A percentile compares a stretch with the other conserved stretches of the same genome.
phyloP scores from a whole-genome alignment of 2,888 invertebrate genomes.

The Drosophila multiciliata region DNA sequence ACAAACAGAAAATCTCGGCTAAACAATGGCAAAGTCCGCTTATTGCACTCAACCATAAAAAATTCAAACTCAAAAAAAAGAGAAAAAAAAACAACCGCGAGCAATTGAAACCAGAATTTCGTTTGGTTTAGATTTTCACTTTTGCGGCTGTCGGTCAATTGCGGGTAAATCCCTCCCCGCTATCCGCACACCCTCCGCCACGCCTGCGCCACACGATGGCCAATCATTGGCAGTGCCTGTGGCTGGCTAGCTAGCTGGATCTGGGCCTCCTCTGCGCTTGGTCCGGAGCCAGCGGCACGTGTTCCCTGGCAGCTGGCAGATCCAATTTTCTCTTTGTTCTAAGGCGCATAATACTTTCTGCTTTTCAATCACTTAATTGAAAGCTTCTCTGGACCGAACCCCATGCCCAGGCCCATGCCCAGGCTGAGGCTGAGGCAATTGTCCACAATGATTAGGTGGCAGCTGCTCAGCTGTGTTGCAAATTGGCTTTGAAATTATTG shows the following conservation, averaged over 20 bases:
- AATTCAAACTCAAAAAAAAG: constrained; percentile 19
- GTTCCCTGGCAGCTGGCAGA: constrained; percentile 24
- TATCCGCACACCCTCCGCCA: background rate
- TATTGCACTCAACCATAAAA: constrained; percentile 60
- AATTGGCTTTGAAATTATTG: constrained; percentile 26
- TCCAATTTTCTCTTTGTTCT: constrained; percentile 61
- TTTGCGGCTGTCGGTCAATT: constrained; percentile 68
- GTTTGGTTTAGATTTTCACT: constrained; percentile 80
- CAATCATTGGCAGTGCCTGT: constrained; percentile 34
- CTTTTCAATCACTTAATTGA: constrained; percentile 67
- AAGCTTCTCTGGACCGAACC: constrained; percentile 35
- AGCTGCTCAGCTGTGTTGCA: constrained; percentile 40
- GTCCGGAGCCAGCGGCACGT: constrained; percentile 34
- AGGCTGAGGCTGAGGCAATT: constrained; percentile 24
- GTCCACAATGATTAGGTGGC: constrained; percentile 46
- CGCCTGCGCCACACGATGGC: constrained; percentile 8
- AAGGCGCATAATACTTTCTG: constrained; percentile 47
- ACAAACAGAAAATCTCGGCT: constrained; percentile 74
- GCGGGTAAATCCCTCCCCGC: constrained; percentile 3
- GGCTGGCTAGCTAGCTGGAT: constrained; percentile 10
- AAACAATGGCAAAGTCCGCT: constrained; percentile 72
- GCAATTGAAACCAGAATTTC: constrained; percentile 81
- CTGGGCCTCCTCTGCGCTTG: constrained; percentile 15
- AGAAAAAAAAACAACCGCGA: constrained; percentile 64
- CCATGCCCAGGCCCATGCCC: background rate